A percentile compares a stretch with the other conserved stretches of the same genome.
Evolutionary conservation across 2,113 vertebrate species (phyloP).

Genomic region (Rhea americana): DNA sequence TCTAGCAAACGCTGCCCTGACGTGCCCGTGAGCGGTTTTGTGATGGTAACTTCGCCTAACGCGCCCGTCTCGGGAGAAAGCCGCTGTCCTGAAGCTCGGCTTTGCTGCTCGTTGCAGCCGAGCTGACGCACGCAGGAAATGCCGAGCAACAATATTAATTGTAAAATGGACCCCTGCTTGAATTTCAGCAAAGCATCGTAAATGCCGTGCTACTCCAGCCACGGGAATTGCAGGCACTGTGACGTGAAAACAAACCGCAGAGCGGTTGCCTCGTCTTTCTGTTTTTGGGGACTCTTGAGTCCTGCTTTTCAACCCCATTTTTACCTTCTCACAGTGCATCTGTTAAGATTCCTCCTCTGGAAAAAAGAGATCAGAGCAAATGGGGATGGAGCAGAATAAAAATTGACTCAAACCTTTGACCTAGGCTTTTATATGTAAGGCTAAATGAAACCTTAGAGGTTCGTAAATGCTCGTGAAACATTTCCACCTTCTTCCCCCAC

Average conservation of each 20-base stretch:
- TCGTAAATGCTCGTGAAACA: constrained; percentile 59
- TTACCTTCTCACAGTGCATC: constrained; percentile 42
- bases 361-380: constrained; percentile 61
- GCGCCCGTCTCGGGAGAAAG: neutral
- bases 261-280: neutral
- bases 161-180: neutral
- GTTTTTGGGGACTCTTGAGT: neutral
- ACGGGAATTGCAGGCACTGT: neutral
- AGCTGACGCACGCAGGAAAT: neutral
- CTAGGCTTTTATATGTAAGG: constrained; percentile 54
- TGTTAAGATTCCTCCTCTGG: neutral
- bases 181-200: neutral
- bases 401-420: constrained; percentile 55
- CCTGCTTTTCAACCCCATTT: constrained; percentile 31
- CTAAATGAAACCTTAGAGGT: constrained; percentile 67
- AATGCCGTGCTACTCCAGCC: rapidly evolving
- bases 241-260: constrained; percentile 11
- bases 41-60: neutral
- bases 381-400: constrained; percentile 40
- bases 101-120: neutral
- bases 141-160: neutral
- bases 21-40: neutral
- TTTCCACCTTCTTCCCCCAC: constrained; percentile 21
- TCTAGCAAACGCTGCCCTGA: neutral
- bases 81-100: neutral